Percentiles rank a stretch among this genome's conserved stretches.
phyloP scores from a whole-genome alignment of 2,113 vertebrate species.

The Ivindomyrus marchei region DNA sequence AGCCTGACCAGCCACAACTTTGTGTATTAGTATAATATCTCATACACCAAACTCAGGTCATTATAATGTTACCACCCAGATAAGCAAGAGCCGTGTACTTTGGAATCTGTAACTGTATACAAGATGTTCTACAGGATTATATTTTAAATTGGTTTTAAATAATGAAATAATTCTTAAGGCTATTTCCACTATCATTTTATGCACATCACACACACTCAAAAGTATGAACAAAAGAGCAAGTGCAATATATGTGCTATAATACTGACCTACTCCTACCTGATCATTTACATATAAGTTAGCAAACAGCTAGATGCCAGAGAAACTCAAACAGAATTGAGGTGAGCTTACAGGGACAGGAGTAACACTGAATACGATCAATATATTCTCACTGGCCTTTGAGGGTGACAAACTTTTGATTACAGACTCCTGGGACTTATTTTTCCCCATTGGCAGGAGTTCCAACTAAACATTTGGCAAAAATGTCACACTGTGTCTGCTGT shows the following conservation, averaged over 20 bases:
- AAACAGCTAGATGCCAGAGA: not conserved
- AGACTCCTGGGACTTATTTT: not conserved
- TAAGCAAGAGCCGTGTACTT: not conserved
- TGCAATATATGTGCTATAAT: not conserved
- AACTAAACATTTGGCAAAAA: not conserved
- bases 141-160: not conserved
- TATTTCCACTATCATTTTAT: not conserved
- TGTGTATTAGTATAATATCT: not conserved
- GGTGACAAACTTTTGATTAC: not conserved
- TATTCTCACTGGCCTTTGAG: not conserved
- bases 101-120: not conserved
- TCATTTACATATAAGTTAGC: not conserved
- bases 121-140: not conserved
- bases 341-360: not conserved
- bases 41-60: not conserved
- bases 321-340: not conserved
- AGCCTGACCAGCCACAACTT: not conserved
- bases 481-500: not conserved
- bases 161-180: not conserved
- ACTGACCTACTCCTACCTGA: not conserved
- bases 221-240: not conserved
- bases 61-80: not conserved
- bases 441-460: not conserved
- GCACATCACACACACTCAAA: not conserved
- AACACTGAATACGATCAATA: not conserved